Evolutionary conservation across 2,113 vertebrate species (phyloP).

Genomic region (Oriolus oriolus): DNA sequence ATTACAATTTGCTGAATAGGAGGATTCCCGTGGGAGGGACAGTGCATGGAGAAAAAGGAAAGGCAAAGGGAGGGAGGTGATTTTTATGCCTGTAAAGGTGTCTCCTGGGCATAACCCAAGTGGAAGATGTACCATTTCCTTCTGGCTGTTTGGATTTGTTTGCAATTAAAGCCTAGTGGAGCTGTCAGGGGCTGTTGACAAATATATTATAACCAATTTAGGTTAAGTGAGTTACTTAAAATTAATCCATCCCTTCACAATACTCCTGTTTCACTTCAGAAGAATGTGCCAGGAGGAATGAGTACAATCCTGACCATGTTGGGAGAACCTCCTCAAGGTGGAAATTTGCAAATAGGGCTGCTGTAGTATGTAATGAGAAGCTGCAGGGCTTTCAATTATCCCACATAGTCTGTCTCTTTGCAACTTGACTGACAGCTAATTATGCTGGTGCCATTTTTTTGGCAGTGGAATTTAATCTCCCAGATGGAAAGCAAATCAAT

Average conservation of each 20-base stretch:
- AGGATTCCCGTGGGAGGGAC: neutral
- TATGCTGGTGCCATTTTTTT: conserved; percentile 77
- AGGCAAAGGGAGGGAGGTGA: neutral
- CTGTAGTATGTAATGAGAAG: conserved; percentile 70
- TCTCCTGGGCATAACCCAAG: neutral
- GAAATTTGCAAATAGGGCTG: conserved; percentile 65
- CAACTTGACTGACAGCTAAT: conserved; percentile 83
- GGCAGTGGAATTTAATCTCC: conserved; percentile 85
- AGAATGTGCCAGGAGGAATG: conserved; percentile 12
- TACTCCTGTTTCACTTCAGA: neutral
- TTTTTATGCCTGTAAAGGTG: neutral
- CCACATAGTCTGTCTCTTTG: conserved; percentile 50
- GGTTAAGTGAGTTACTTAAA: conserved; percentile 29
- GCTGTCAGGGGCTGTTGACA: conserved; percentile 49
- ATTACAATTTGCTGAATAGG: neutral
- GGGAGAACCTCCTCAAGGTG: conserved; percentile 60
- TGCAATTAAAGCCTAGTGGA: conserved; percentile 21
- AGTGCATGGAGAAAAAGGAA: neutral
- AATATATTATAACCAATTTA: conserved; percentile 29
- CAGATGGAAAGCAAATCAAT: conserved; percentile 93
- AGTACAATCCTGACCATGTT: neutral
- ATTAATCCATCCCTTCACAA: neutral
- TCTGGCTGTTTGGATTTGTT: neutral
- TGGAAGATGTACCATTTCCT: neutral
- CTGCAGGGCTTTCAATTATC: conserved; percentile 78